phyloP scores from a whole-genome alignment of 2,888 invertebrate genomes.

The Anoplius nigerrimus region DNA sequence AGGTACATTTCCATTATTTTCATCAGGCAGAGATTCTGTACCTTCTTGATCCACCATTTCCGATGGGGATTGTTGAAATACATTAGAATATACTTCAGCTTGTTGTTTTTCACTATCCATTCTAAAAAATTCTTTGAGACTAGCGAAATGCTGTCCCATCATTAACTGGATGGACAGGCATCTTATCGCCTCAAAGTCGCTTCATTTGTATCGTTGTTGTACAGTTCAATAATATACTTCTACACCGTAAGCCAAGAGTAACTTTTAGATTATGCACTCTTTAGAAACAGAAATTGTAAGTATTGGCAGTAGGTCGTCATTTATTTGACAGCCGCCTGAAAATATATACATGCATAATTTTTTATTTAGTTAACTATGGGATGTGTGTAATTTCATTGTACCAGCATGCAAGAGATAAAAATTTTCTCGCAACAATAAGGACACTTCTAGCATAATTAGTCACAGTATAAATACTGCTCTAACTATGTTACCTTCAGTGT shows the following conservation, averaged over 20 bases:
- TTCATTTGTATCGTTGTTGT: constrained; percentile 29
- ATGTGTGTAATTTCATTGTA: not conserved
- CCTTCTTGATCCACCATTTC: constrained; percentile 60
- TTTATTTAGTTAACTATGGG: not conserved
- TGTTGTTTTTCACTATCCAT: constrained; percentile 68
- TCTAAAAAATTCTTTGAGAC: constrained; percentile 72
- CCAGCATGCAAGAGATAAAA: not conserved
- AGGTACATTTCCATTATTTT: constrained; percentile 68
- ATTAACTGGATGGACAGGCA: constrained; percentile 67
- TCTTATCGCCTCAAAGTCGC: constrained; percentile 59
- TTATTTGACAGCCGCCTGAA: not conserved
- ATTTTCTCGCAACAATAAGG: not conserved
- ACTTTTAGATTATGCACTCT: not conserved
- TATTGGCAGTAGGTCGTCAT: not conserved
- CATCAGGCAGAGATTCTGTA: constrained; percentile 54
- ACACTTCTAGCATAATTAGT: not conserved
- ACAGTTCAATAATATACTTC: constrained; percentile 18
- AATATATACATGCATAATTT: not conserved
- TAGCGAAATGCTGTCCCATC: constrained; percentile 75
- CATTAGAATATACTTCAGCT: constrained; percentile 59
- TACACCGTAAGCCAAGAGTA: not conserved
- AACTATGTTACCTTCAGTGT: not conserved
- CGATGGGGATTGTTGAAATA: constrained; percentile 50
- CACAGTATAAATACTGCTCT: not conserved
- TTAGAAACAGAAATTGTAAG: not conserved